Evolutionary conservation across 2,113 vertebrate genomes (phyloP).

Genomic region (Ictalurus furcatus): DNA sequence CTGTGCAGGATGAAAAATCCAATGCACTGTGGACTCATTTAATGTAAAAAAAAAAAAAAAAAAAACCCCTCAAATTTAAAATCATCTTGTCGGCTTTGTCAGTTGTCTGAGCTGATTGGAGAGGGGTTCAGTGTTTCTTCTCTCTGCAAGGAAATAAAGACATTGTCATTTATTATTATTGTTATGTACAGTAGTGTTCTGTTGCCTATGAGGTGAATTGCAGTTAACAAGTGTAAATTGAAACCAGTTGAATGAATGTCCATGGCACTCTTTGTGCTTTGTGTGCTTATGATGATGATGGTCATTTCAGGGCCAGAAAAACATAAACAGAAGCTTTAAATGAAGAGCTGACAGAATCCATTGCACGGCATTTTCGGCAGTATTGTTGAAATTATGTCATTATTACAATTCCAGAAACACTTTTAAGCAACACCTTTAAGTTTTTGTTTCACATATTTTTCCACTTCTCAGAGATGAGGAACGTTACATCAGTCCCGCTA

Average conservation of each 20-base stretch:
- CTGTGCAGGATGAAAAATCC: not conserved
- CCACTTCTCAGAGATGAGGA: not conserved
- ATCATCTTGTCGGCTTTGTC: conserved; percentile 14
- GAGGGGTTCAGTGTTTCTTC: conserved; percentile 57
- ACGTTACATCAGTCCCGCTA: not conserved
- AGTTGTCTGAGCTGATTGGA: conserved; percentile 52
- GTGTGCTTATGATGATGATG: not conserved
- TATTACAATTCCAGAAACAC: not conserved
- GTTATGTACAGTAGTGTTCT: not conserved
- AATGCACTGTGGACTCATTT: not conserved
- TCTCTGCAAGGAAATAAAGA: conserved; percentile 61
- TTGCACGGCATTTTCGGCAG: not conserved
- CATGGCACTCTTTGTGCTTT: not conserved
- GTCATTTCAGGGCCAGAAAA: not conserved
- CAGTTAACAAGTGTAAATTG: not conserved
- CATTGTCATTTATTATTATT: not conserved
- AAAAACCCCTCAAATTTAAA: not conserved
- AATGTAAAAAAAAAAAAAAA: not conserved
- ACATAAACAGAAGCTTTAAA: not conserved
- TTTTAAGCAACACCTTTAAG: not conserved
- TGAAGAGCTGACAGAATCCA: not conserved
- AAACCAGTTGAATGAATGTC: not conserved
- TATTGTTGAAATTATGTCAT: not conserved
- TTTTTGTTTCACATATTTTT: not conserved
- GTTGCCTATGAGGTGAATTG: no score